Evolutionary conservation across 2,888 invertebrate genomes (phyloP).

Genomic region (Saturnia pavonia): DNA sequence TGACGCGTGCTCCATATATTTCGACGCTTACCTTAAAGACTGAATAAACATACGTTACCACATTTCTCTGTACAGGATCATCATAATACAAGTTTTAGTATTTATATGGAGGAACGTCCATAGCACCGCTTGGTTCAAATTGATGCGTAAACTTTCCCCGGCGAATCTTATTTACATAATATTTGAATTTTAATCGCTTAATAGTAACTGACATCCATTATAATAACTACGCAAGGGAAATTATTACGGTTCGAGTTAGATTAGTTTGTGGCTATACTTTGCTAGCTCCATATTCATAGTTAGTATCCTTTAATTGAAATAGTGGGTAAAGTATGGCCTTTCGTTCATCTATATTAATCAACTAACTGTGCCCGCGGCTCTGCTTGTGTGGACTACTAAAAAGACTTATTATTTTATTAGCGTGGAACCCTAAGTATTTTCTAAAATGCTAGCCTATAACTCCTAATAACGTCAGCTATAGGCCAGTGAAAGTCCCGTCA

Average conservation of each 20-base stretch:
- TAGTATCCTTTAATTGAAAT: background rate
- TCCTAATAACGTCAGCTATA: too few relatives aligned
- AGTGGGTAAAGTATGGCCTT: background rate
- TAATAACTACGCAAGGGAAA: conserved; percentile 16
- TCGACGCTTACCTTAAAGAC: background rate
- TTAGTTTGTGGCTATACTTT: conserved; percentile 4
- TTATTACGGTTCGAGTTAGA: conserved; percentile 13
- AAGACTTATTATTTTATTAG: too few relatives aligned
- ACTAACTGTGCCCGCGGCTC: too few relatives aligned
- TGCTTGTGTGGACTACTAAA: too few relatives aligned
- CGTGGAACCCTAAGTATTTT: too few relatives aligned
- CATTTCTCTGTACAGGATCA: background rate
- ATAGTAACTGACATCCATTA: conserved; percentile 19
- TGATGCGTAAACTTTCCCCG: conserved; percentile 24
- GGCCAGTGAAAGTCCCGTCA: too few relatives aligned
- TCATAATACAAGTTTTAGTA: conserved; percentile 16
- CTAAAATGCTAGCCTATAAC: too few relatives aligned
- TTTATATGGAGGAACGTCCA: conserved; percentile 14
- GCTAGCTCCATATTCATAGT: background rate
- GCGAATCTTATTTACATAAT: conserved; percentile 32
- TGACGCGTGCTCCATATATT: too few relatives aligned
- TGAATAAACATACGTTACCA: background rate
- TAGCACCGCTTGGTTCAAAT: conserved; percentile 19
- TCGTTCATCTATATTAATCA: too few relatives aligned
- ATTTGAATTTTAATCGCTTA: conserved; percentile 33